Base-by-base conservation (phyloP, 2,113 vertebrate genomes). In the Colius striatus region DNA sequence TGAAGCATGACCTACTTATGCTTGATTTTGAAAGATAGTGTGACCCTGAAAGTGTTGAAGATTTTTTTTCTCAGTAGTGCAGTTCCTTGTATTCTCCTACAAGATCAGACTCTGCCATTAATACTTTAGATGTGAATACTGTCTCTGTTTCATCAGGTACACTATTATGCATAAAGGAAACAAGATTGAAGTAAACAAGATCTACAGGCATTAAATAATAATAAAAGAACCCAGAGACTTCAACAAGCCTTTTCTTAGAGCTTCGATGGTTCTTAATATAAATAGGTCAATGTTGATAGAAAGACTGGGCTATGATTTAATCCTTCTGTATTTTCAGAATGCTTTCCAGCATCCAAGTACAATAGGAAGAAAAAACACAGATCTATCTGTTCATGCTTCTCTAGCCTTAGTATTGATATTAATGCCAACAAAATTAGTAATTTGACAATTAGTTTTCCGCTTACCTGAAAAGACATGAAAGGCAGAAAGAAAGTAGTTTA, bases 371-470 rank as follows among this genome's bases (percentile, higher is more conserved):
- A 97, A 91, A 76, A 20, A 10, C 84, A 92, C 76, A 53, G 41
- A 23, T 51, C 91, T 95, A 88, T 84, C 93, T 95, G 87, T 82
- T 93, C 94, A 32, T 75, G 95, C 78, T 92, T 94, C 81, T 93
- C 96, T 95, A 92, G 96, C 74, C 90, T 95, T 85, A 34, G 88
- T 95, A 97, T 96, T 94, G 97, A 97, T 98, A 98, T 98, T 98
- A 98, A 98, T 98, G 97, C 97, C 97, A 98, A 97, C 97, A 97
- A 98, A 97, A 98, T 98, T 96, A 98, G 97, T 98, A 97, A 98
- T 98, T 97, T 98, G 97, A 98, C 98, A 98, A 99, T 99, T 98
- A 98, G 97, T 98, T 97, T 95, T 94, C 97, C 94, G 97, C 97
- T 98, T 98, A 98, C 97, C 96, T 97, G 96, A 97, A 96, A 97